Base-by-base conservation (phyloP, 2,888 invertebrate genomes). In the Podotricha telesiphe region DNA sequence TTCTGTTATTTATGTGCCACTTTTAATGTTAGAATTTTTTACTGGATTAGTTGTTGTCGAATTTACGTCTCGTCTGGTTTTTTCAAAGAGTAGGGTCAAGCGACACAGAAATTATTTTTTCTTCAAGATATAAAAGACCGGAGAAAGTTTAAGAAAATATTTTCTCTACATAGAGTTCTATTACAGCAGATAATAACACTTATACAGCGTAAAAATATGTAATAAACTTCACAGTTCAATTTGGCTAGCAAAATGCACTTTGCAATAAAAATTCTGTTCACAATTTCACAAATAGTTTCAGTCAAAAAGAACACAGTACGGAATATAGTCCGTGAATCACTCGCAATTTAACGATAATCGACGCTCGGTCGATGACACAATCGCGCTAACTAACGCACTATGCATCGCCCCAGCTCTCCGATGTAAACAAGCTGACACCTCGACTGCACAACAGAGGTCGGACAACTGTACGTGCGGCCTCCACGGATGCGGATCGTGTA, bases 401-500 rank as follows among this genome's bases (percentile, higher is more conserved):
- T 87, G 89, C 91, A 90, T 87, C 87, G 86, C 84, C 82, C 74
- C 76, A 82, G 78, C 79, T 80, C 77, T n/a, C 79, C 82, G 88
- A 88, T 86, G 91, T 91, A 92, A 92, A 92, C 91, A 92, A 91
- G n/a, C n/a, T n/a, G 82, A 85, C 82, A 84, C 85, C 86, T 84
- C 88, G 86, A 59, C 86, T 85, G 77, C 53, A 61, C 87, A 87
- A 87, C 87, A 86, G 87, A 87, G 86, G 87, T 88, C 86, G 85
- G 77, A 85, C n/a, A n/a, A n/a, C 78, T 86, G 89, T 83, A 88
- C 92, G 91, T 92, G 91, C 90, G 87, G 83, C 87, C 86, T 78
- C 85, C 85, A 79, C 86, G 87, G 87, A 86, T 86, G 90, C 91
- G 83, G 85, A 85, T 89, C 89, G 88, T 90, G 91, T 92, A 92